A percentile compares a stretch with the other conserved stretches of the same genome.
These are phyloP conservation scores for Paramuricea clavata DNA, from an alignment of 92 coral and sea anemone species.

Conservation along the genomic window DNA sequence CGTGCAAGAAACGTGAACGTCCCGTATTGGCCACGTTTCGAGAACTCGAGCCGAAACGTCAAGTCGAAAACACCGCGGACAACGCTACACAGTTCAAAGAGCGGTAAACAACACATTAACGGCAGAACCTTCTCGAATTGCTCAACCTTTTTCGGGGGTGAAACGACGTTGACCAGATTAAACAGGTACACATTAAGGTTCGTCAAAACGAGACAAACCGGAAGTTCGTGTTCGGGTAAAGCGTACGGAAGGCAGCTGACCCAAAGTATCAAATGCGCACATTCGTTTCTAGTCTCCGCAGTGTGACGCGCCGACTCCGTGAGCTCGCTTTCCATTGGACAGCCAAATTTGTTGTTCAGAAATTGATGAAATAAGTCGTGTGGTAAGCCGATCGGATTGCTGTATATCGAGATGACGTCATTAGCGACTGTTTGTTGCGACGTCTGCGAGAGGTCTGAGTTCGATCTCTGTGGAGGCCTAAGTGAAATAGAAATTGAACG, in stretches of 20 bases:
- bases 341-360: constrained; percentile 64
- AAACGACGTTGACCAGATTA: constrained; percentile 64
- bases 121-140: constrained; percentile 74
- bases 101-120: constrained; percentile 84
- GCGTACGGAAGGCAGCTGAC: constrained; percentile 96
- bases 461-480: constrained; percentile 34
- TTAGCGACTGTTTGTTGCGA: constrained; percentile 24
- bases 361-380: constrained; percentile 75
- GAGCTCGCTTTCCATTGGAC: constrained; percentile 21
- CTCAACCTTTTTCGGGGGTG: constrained; percentile 44
- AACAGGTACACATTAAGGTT: constrained; percentile 84
- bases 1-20: constrained; percentile 95
- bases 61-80: constrained; percentile 91
- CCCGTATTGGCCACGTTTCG: constrained; percentile 84
- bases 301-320: constrained; percentile 67
- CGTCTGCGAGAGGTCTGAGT: constrained; percentile 25
- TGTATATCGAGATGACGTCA: constrained; percentile 64
- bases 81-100: constrained; percentile 77
- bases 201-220: constrained; percentile 91
- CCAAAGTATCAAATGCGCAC: constrained; percentile 82
- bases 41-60: constrained; percentile 69
- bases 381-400: constrained; percentile 80
- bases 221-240: constrained; percentile 91
- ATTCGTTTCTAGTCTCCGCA: constrained; percentile 46
- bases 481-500: background rate